These are phyloP conservation scores for Ophthalmolycus amberensis DNA, from an alignment of 2,113 vertebrate species.

Conservation along the genomic window DNA sequence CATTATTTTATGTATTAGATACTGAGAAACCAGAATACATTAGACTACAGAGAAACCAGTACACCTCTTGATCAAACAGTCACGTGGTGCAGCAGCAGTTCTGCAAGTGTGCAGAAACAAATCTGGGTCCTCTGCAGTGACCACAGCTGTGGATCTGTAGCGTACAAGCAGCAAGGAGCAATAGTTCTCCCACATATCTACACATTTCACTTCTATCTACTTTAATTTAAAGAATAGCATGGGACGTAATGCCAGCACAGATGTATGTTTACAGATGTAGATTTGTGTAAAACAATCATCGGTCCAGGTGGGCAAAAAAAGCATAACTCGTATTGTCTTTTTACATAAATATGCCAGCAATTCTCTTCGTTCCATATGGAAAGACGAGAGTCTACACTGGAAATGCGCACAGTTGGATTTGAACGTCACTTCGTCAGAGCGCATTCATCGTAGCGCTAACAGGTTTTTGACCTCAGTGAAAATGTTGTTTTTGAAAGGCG, in stretches of 20 bases:
- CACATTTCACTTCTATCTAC: not conserved
- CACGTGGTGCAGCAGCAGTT: slow-evolving; percentile 16
- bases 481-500: no score
- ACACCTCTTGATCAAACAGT: slow-evolving; percentile 13
- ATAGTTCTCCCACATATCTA: not conserved
- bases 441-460: not conserved
- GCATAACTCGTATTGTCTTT: not conserved
- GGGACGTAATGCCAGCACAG: not conserved
- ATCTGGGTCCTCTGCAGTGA: slow-evolving; percentile 18
- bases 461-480: no score
- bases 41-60: not conserved
- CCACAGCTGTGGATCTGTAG: slow-evolving; percentile 22
- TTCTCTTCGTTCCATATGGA: not conserved
- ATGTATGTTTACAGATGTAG: not conserved
- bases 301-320: not conserved
- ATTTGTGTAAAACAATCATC: not conserved
- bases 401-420: not conserved
- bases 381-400: not conserved
- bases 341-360: not conserved
- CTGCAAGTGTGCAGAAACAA: slow-evolving; percentile 33
- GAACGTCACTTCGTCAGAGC: not conserved
- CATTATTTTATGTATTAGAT: not conserved
- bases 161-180: not conserved
- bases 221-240: not conserved
- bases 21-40: not conserved